phyloP scores from a whole-genome alignment of 2,113 vertebrate genomes.

The Megaceryle maxima region DNA sequence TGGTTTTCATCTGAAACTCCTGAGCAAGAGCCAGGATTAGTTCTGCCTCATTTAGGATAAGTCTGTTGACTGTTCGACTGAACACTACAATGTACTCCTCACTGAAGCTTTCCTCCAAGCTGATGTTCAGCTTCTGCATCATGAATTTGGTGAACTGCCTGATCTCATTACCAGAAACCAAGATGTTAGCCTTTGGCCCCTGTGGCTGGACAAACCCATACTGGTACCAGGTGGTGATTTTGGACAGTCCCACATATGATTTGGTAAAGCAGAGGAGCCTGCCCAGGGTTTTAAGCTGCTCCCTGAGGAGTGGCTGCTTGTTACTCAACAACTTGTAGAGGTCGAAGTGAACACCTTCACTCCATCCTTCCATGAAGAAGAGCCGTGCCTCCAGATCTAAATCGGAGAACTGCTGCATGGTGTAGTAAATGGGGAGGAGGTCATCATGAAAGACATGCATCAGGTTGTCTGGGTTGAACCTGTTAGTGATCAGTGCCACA shows the following conservation, averaged over 20 bases:
- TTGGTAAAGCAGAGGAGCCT: slow-evolving; percentile 95
- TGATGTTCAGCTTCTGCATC: slow-evolving; percentile 85
- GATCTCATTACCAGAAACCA: slow-evolving; percentile 94
- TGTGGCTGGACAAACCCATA: slow-evolving; percentile 97
- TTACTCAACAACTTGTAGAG: slow-evolving; percentile 92
- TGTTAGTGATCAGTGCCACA: slow-evolving; percentile 89
- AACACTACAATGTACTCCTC: slow-evolving; percentile 93
- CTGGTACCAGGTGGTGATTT: slow-evolving; percentile 98
- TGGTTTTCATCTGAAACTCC: slow-evolving; percentile 94
- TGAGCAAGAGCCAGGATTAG: slow-evolving; percentile 90
- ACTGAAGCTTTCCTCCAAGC: slow-evolving; percentile 48
- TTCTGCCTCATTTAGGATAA: slow-evolving; percentile 95
- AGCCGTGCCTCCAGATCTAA: slow-evolving; percentile 86
- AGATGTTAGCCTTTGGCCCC: slow-evolving; percentile 94
- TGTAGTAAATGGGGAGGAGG: slow-evolving; percentile 93
- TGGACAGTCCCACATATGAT: slow-evolving; percentile 92
- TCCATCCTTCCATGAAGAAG: slow-evolving; percentile 98
- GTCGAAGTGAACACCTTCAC: slow-evolving; percentile 90
- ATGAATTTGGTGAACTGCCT: slow-evolving; percentile 88
- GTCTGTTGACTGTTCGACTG: slow-evolving; percentile 88
- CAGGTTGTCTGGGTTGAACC: slow-evolving; percentile 97
- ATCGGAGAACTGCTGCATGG: slow-evolving; percentile 92
- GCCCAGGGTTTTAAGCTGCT: slow-evolving; percentile 90
- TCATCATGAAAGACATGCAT: slow-evolving; percentile 99
- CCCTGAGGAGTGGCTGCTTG: slow-evolving; percentile 90